phyloP scores from a whole-genome alignment of 2,113 vertebrate genomes.

The Xiphias gladius region DNA sequence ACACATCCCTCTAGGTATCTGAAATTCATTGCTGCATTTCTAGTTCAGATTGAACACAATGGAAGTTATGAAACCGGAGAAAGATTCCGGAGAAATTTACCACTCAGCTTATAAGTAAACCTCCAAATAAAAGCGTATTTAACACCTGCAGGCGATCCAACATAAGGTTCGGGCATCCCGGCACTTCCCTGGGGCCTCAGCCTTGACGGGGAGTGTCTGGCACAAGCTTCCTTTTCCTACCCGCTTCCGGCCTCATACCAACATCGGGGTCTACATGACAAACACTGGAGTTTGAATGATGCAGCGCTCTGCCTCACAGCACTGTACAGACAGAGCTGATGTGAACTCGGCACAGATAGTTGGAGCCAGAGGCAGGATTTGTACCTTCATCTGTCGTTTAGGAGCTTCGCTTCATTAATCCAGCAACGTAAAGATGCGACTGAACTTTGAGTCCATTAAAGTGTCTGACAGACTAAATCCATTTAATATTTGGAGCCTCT shows the following conservation, averaged over 20 bases:
- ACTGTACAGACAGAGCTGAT: background rate
- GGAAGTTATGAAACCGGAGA: too few relatives aligned
- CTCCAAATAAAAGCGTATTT: too few relatives aligned
- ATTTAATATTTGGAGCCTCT: background rate
- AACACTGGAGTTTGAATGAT: background rate
- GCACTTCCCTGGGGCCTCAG: too few relatives aligned
- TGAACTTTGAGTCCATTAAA: background rate
- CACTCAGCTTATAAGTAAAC: too few relatives aligned
- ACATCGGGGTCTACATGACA: background rate
- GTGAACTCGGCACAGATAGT: conserved; percentile 42
- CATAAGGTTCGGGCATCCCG: too few relatives aligned
- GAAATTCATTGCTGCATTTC: too few relatives aligned
- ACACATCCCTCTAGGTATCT: too few relatives aligned
- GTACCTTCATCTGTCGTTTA: conserved; percentile 27
- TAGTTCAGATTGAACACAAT: too few relatives aligned
- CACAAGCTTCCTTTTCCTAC: background rate
- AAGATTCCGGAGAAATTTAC: too few relatives aligned
- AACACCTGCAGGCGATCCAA: too few relatives aligned
- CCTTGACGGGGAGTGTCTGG: too few relatives aligned
- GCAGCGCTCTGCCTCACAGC: background rate
- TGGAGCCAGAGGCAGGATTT: conserved; percentile 32
- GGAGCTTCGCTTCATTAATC: conserved; percentile 24
- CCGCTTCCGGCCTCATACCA: too few relatives aligned
- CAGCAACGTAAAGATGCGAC: conserved; percentile 17
- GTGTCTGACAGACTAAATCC: conserved; percentile 17